Percentiles rank a stretch among this genome's conserved stretches.
These are phyloP conservation scores for Solea senegalensis DNA, from an alignment of 2,113 vertebrate species.

Conservation along the genomic window DNA sequence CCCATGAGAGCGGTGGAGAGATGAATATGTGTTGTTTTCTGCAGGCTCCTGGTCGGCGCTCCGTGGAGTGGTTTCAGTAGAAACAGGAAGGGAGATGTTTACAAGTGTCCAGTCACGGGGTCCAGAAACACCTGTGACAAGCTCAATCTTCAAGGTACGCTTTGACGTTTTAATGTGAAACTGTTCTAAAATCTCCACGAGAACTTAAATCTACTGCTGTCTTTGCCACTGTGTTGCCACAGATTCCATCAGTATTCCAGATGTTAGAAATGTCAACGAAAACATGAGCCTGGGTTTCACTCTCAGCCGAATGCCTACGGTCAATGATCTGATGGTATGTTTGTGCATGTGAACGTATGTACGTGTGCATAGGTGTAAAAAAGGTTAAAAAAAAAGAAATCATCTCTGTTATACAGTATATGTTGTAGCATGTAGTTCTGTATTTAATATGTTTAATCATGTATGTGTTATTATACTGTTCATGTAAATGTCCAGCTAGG, in stretches of 20 bases:
- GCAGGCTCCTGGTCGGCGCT: conserved; percentile 89
- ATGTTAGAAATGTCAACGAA: conserved; percentile 84
- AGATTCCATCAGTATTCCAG: conserved; percentile 85
- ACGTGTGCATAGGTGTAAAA: too few species aligned
- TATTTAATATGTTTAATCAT: neutral
- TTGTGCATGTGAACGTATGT: neutral
- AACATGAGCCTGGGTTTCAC: conserved; percentile 92
- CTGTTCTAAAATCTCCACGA: neutral
- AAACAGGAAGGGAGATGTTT: conserved; percentile 91
- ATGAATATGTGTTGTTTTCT: conserved; percentile 34
- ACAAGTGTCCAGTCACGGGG: conserved; percentile 83
- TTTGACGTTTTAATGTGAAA: conserved; percentile 18
- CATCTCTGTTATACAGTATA: too few species aligned
- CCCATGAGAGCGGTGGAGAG: neutral
- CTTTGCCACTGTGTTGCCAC: conserved; percentile 5
- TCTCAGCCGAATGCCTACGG: conserved; percentile 80
- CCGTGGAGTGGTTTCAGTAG: conserved; percentile 89
- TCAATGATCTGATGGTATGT: conserved; percentile 84
- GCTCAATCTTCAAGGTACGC: conserved; percentile 86
- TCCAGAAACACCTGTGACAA: conserved; percentile 82
- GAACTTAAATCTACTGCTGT: neutral
- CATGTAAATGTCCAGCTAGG: too few species aligned
- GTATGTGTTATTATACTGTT: too few species aligned
- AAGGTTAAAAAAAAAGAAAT: neutral
- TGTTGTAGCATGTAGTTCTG: too few species aligned